Evolutionary conservation across 2,888 invertebrate genomes (phyloP).

Genomic region (Apotomis turbidana): DNA sequence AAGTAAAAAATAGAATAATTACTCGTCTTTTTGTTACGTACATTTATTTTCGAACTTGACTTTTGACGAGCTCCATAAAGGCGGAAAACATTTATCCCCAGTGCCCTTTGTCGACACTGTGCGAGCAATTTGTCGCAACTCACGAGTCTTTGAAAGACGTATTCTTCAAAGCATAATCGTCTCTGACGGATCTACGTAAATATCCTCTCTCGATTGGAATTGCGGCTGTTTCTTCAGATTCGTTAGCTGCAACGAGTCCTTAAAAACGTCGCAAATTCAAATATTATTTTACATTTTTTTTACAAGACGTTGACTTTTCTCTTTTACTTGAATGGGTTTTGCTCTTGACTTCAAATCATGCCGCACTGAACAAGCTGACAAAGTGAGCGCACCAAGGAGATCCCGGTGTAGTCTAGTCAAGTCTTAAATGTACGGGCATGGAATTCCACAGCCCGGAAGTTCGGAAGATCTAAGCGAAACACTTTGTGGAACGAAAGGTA

Average conservation of each 20-base stretch:
- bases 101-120: slow-evolving; percentile 56
- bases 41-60: slow-evolving; percentile 31
- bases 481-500: too few relatives aligned
- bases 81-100: slow-evolving; percentile 55
- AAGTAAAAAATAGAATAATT: too few relatives aligned
- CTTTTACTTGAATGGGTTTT: too few relatives aligned
- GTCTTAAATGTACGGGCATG: too few relatives aligned
- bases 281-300: too few relatives aligned
- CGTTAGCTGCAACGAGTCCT: slow-evolving; percentile 2
- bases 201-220: slow-evolving; percentile 42
- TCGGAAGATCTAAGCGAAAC: too few relatives aligned
- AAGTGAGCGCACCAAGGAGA: too few relatives aligned
- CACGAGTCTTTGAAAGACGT: slow-evolving; percentile 44
- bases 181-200: slow-evolving; percentile 45
- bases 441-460: too few relatives aligned
- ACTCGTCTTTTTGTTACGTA: neutral
- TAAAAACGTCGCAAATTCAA: neutral
- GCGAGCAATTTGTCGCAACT: slow-evolving; percentile 54
- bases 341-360: too few relatives aligned
- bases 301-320: too few relatives aligned
- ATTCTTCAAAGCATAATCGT: slow-evolving; percentile 46
- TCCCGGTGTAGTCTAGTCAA: too few relatives aligned
- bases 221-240: slow-evolving; percentile 24
- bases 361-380: too few relatives aligned
- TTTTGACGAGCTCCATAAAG: slow-evolving; percentile 48